phyloP scores from a whole-genome alignment of 2,888 invertebrate species.

The Biston stratarius region DNA sequence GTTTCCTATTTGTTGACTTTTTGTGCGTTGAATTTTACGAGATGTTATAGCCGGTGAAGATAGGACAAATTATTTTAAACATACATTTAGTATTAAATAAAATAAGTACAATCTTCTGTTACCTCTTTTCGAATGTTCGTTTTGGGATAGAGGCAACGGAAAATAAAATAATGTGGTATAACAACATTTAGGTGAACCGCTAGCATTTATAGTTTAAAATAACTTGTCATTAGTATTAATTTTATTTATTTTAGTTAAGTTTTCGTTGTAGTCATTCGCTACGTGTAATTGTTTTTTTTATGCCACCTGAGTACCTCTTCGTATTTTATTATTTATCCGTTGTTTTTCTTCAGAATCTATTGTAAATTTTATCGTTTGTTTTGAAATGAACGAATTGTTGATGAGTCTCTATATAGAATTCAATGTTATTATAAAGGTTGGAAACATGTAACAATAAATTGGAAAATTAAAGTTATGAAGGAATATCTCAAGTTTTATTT shows the following conservation, averaged over 20 bases:
- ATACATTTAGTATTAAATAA: slow-evolving; percentile 74
- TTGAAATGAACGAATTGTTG: slow-evolving; percentile 41
- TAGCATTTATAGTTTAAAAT: slow-evolving; percentile 80
- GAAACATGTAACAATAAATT: slow-evolving; percentile 50
- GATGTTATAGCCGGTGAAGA: slow-evolving; percentile 45
- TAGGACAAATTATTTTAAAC: slow-evolving; percentile 60
- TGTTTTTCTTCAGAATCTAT: slow-evolving; percentile 51
- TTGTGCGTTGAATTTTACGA: slow-evolving; percentile 43
- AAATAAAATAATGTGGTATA: slow-evolving; percentile 74
- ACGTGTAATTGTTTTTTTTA: slow-evolving; percentile 77
- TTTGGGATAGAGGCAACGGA: slow-evolving; percentile 83
- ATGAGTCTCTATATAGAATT: slow-evolving; percentile 37
- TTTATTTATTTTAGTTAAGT: slow-evolving; percentile 83
- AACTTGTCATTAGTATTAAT: slow-evolving; percentile 86
- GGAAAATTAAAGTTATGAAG: slow-evolving; percentile 60
- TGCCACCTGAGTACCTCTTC: slow-evolving; percentile 85
- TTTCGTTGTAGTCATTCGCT: slow-evolving; percentile 73
- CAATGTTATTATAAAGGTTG: slow-evolving; percentile 38
- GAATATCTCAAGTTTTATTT: slow-evolving; percentile 50
- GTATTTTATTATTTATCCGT: slow-evolving; percentile 63
- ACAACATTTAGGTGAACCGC: slow-evolving; percentile 81
- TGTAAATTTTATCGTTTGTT: slow-evolving; percentile 61
- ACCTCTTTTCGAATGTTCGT: slow-evolving; percentile 76
- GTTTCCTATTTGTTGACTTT: slow-evolving; percentile 56
- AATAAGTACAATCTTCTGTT: slow-evolving; percentile 84